Evolutionary conservation across 2,113 vertebrate species (phyloP).

Genomic region (Antigone vipio): DNA sequence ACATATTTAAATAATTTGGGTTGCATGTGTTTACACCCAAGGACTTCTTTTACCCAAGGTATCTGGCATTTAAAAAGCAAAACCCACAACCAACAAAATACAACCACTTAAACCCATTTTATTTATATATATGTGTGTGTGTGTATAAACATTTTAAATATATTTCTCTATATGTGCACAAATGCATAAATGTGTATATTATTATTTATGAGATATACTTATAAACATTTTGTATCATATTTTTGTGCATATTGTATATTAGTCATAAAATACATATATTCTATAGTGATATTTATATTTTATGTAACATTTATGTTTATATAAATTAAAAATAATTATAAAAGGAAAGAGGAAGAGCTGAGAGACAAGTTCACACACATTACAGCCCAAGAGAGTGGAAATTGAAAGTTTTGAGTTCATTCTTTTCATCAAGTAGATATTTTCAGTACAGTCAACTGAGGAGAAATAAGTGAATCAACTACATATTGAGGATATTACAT

Average conservation of each 20-base stretch:
- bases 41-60: not conserved
- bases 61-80: not conserved
- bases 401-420: not conserved
- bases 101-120: not conserved
- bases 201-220: not conserved
- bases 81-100: not conserved
- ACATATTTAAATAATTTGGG: not conserved
- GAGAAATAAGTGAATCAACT: not conserved
- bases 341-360: not conserved
- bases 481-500: not conserved
- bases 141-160: too few relatives aligned
- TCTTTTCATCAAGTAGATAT: not conserved
- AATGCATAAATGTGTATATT: not conserved
- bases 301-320: not conserved
- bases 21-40: not conserved
- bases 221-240: not conserved
- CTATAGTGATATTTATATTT: not conserved
- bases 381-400: not conserved
- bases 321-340: not conserved
- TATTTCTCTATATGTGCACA: not conserved
- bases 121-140: not conserved
- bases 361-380: fast-evolving
- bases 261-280: not conserved
- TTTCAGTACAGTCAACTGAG: not conserved
- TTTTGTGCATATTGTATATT: not conserved